Base-by-base conservation (phyloP, 2,797 vertebrate genomes). In the Mastacembelus armatus region DNA sequence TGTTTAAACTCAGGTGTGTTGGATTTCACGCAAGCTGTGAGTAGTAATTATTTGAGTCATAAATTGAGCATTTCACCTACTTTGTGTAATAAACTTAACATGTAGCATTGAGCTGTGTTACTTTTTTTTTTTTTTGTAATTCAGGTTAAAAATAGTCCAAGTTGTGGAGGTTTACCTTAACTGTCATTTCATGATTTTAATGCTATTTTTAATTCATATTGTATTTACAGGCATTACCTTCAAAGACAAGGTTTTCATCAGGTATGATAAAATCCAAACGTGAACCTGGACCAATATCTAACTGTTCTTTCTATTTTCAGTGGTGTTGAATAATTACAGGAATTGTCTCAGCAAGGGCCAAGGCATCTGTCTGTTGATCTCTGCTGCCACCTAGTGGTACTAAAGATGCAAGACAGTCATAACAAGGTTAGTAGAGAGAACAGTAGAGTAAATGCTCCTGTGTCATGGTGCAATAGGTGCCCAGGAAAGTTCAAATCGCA, bases 41-140 rank as follows among this genome's bases (percentile, higher is more conserved):
- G 4, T 83, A 77, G 86, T 87, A 86, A 85, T 79, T 43, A 38
- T 89, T 93, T 89, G 83, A 77, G 49, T 82, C 54, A 74, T 74
- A 21, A 71, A 65, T 63, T 68, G 15, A 86, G 42, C 29, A 24
- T 81, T 78, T 78, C 12, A 0, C 84, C 38, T 39, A 68, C 44
- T 80, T 85, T 82, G 70, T 81, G 64, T 71, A 89, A 90, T 89
- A 90, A 88, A 90, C n/a, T 66, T 63, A 47, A 66, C 69, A 76
- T 71, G 33, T 61, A 78, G 29, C 56, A 67, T 59, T 67, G 24
- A 66, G 50, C 36, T 56, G 60, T 81, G 48, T 57, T 70, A 7
- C 4, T 40, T 10, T 55, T 30, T 48, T 40, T 4, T 12, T 43
- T 40, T 12, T 32, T 15, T 16, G 5, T 22, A n/a, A 9, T 18